These are phyloP conservation scores for Nomada flava DNA, from an alignment of 2,888 invertebrate species.

Conservation along the genomic window DNA sequence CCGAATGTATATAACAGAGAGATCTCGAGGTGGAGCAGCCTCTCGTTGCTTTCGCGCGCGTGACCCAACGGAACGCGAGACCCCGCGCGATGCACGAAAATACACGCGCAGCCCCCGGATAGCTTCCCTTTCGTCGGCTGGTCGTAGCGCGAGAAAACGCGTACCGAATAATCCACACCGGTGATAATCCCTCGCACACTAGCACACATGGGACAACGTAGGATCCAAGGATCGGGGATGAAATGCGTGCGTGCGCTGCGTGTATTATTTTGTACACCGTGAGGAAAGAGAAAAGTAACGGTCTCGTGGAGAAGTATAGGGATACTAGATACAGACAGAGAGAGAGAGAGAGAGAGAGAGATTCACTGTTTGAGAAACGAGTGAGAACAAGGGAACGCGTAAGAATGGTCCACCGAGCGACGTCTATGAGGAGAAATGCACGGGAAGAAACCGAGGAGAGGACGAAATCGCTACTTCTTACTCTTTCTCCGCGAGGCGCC, in stretches of 20 bases:
- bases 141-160: slow-evolving; percentile 20
- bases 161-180: slow-evolving; percentile 28
- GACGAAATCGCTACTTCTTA: slow-evolving; percentile 37
- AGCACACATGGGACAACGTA: neutral
- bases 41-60: slow-evolving; percentile 37
- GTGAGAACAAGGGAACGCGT: slow-evolving; percentile 18
- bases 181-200: slow-evolving; percentile 20
- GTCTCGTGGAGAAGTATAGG: too few relatives aligned
- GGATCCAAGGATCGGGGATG: neutral
- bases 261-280: neutral
- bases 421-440: slow-evolving; percentile 28
- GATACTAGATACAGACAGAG: neutral
- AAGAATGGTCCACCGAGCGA: slow-evolving; percentile 16
- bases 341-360: slow-evolving; percentile 7
- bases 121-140: slow-evolving; percentile 7
- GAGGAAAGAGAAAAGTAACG: neutral
- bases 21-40: slow-evolving; percentile 8
- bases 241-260: neutral
- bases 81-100: slow-evolving; percentile 51
- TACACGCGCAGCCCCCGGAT: slow-evolving; percentile 45
- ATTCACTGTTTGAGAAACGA: neutral
- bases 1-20: neutral
- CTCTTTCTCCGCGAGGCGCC: slow-evolving; percentile 52
- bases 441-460: slow-evolving; percentile 42
- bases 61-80: slow-evolving; percentile 15